These are phyloP conservation scores for Agrotis segetum DNA, from an alignment of 2,888 invertebrate species.

Conservation along the genomic window DNA sequence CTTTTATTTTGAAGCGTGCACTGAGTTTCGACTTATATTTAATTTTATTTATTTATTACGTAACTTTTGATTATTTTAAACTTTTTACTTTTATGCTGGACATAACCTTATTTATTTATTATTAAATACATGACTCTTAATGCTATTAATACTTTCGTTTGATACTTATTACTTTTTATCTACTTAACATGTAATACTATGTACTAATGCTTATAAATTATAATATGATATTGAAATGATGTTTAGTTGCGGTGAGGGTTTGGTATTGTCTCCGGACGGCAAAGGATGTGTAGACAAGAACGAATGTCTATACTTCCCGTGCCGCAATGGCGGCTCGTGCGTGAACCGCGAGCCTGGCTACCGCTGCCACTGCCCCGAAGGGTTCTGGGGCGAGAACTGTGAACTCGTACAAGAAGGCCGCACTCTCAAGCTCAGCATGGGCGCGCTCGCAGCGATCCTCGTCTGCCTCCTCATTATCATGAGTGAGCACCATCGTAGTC, in stretches of 20 bases:
- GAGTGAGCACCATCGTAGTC: slow-evolving; percentile 93
- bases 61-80: slow-evolving; percentile 40
- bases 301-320: slow-evolving; percentile 98
- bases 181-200: slow-evolving; percentile 39
- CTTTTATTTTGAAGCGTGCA: slow-evolving; percentile 74
- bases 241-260: slow-evolving; percentile 97
- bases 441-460: slow-evolving; percentile 98
- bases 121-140: background rate
- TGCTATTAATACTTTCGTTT: slow-evolving; percentile 9
- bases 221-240: slow-evolving; percentile 79
- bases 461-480: slow-evolving; percentile 99
- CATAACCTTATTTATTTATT: slow-evolving; percentile 15
- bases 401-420: slow-evolving; percentile 98
- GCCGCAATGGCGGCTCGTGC: slow-evolving; percentile 98
- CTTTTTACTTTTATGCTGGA: background rate
- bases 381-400: slow-evolving; percentile 98
- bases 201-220: slow-evolving; percentile 51
- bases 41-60: slow-evolving; percentile 50
- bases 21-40: slow-evolving; percentile 75
- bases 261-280: slow-evolving; percentile 96
- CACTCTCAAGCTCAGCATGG: slow-evolving; percentile 98
- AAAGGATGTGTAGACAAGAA: slow-evolving; percentile 99
- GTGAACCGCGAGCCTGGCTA: slow-evolving; percentile 97
- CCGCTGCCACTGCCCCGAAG: slow-evolving; percentile 97
- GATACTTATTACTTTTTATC: slow-evolving; percentile 4